These are phyloP conservation scores for Papilio protenor DNA, from an alignment of 2,888 invertebrate genomes.

Conservation along the genomic window DNA sequence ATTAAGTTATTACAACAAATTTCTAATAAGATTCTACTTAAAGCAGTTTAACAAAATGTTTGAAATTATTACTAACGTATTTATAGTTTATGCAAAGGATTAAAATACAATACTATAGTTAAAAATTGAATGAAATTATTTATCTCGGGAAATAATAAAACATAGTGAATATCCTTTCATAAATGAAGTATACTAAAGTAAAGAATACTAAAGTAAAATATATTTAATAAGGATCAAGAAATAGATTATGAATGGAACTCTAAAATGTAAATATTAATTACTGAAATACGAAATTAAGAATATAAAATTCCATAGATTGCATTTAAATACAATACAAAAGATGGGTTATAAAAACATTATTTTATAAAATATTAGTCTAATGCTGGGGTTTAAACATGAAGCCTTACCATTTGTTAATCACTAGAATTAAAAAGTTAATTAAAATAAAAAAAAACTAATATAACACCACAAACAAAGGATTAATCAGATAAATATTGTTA, in stretches of 20 bases:
- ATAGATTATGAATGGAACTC: neutral
- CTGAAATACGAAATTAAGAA: neutral
- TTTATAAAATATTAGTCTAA: slow-evolving; percentile 24
- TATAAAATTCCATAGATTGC: neutral
- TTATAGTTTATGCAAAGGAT: neutral
- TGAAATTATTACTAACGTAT: slow-evolving; percentile 18
- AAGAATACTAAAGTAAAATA: no score
- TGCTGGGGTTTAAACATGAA: slow-evolving; percentile 31
- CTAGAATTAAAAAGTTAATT: neutral
- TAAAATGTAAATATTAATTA: neutral
- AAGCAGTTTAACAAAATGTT: slow-evolving; percentile 35
- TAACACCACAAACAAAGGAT: neutral
- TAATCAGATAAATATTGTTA: neutral
- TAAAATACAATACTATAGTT: neutral
- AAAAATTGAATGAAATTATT: neutral
- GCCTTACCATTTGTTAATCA: slow-evolving; percentile 9
- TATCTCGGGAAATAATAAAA: neutral
- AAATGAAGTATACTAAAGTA: no score
- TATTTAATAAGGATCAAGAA: neutral
- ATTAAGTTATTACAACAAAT: slow-evolving; percentile 46
- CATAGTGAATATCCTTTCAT: neutral
- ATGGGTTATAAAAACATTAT: neutral
- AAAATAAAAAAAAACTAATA: neutral
- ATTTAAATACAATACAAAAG: neutral
- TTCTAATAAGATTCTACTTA: slow-evolving; percentile 43